These are phyloP conservation scores for Micromys minutus DNA, from an alignment of 2,113 vertebrate genomes.

Conservation along the genomic window DNA sequence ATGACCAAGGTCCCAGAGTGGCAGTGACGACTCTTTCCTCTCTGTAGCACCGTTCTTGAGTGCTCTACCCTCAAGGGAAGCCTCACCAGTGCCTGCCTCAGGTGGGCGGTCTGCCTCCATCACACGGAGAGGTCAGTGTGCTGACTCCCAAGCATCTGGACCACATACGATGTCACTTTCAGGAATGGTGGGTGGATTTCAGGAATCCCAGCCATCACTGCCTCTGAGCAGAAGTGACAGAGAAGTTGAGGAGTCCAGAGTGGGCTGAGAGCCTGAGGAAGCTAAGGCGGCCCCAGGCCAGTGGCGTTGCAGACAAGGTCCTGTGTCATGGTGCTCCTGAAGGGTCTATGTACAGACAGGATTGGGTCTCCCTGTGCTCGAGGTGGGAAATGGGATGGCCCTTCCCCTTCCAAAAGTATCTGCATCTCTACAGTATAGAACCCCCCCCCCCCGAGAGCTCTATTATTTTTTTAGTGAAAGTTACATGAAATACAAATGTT, in stretches of 20 bases:
- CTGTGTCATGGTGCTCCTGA: neutral
- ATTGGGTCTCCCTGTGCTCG: neutral
- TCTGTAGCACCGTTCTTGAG: neutral
- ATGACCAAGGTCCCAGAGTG: accelerated
- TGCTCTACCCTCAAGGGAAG: neutral
- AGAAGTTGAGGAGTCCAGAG: neutral
- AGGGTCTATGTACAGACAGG: accelerated
- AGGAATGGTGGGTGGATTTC: neutral
- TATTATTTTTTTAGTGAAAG: neutral
- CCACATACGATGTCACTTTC: accelerated
- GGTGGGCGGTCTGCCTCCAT: neutral
- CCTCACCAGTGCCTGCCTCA: neutral
- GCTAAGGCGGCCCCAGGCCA: neutral
- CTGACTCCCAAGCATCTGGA: neutral
- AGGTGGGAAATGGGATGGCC: neutral
- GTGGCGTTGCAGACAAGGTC: neutral
- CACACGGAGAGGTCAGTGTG: accelerated
- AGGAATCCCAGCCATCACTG: neutral
- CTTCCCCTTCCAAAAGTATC: neutral
- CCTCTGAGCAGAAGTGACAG: neutral
- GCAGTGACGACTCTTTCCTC: neutral
- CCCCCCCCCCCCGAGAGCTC: neutral
- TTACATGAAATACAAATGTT: neutral
- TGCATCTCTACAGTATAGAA: neutral
- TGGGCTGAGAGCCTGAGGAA: neutral